Percentiles rank a stretch among this genome's conserved stretches.
Evolutionary conservation across 2,113 vertebrate species (phyloP).

Genomic region (Vulpes vulpes): DNA sequence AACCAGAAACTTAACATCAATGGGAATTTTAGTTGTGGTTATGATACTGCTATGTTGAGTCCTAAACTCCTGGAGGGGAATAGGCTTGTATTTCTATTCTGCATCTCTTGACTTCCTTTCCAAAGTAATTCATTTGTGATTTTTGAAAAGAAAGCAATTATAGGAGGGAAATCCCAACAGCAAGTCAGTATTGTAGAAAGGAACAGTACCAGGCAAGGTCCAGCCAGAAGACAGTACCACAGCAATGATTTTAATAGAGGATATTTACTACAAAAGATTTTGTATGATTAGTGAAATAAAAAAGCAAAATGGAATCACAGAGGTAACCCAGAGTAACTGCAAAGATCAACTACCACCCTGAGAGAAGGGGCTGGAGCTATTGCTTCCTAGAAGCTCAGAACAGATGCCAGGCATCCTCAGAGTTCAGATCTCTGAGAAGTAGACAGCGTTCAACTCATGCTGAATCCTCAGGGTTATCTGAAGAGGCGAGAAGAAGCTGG

Average conservation of each 20-base stretch:
- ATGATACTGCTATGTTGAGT: neutral
- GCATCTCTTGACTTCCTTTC: neutral
- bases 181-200: neutral
- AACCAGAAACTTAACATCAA: neutral
- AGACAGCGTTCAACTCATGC: rapidly evolving
- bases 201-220: neutral
- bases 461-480: neutral
- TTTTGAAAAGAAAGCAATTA: neutral
- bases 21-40: neutral
- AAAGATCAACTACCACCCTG: neutral
- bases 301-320: neutral
- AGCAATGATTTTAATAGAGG: neutral
- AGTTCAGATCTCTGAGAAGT: neutral
- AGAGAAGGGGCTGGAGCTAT: neutral
- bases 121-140: neutral
- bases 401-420: neutral
- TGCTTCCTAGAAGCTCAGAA: neutral
- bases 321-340: neutral
- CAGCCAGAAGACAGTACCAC: neutral
- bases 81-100: neutral
- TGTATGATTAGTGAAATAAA: neutral
- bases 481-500: neutral
- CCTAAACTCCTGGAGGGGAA: neutral
- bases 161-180: neutral
- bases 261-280: neutral